These are phyloP conservation scores for Anarhynchus alexandrinus DNA, from an alignment of 2,113 vertebrate species.

Conservation along the genomic window DNA sequence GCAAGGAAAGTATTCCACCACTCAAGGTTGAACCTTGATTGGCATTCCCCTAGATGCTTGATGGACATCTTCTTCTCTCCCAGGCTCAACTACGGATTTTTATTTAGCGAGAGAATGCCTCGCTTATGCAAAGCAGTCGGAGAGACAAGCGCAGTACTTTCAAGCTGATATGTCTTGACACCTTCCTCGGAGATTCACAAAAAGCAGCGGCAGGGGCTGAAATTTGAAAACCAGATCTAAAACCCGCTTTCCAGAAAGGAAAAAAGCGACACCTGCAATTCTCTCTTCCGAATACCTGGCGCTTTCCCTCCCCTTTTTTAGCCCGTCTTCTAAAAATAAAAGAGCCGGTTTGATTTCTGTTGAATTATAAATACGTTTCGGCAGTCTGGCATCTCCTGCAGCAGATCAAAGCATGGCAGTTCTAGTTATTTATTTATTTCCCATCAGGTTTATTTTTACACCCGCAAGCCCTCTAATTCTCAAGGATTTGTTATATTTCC, in stretches of 20 bases:
- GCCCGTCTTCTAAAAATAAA: slow-evolving; percentile 43
- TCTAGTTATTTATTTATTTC: slow-evolving; percentile 1
- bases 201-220: neutral
- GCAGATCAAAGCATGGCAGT: neutral
- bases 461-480: neutral
- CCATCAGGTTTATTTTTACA: neutral
- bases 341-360: slow-evolving; percentile 27
- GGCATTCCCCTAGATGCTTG: neutral
- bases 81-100: neutral
- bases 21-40: neutral
- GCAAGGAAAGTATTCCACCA: neutral
- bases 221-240: slow-evolving; percentile 31
- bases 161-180: slow-evolving; percentile 12
- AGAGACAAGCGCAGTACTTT: neutral
- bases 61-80: neutral
- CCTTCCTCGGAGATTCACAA: neutral
- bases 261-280: slow-evolving; percentile 42
- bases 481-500: neutral
- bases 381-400: slow-evolving; percentile 30
- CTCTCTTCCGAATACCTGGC: slow-evolving; percentile 43
- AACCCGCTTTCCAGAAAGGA: slow-evolving; percentile 33
- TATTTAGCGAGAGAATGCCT: neutral
- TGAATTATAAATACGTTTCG: slow-evolving; percentile 38
- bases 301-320: slow-evolving; percentile 3
- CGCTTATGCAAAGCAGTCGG: neutral